phyloP scores from a whole-genome alignment of 2,797 vertebrate genomes.

The Notolepis coatsorum region DNA sequence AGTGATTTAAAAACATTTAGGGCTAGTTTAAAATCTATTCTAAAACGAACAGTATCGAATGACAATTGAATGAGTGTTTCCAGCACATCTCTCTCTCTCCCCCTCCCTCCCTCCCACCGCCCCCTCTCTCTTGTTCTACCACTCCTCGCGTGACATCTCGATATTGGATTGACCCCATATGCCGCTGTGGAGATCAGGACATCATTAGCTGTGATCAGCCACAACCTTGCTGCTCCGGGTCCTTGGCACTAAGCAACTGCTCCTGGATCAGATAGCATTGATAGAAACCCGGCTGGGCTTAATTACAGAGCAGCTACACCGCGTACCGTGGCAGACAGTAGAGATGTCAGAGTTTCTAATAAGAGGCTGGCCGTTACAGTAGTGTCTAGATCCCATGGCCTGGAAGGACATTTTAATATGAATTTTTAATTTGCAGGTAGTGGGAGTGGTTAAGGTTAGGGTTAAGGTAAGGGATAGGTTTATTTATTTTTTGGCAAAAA shows the following conservation, averaged over 20 bases:
- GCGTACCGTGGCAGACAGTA: slow-evolving; percentile 44
- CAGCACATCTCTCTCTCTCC: background rate
- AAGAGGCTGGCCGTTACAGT: slow-evolving; percentile 55
- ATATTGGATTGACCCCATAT: slow-evolving; percentile 74
- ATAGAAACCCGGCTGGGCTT: slow-evolving; percentile 60
- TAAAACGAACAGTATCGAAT: too few species aligned
- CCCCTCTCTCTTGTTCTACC: slow-evolving; percentile 6
- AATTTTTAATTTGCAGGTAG: too few species aligned
- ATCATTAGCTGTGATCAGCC: slow-evolving; percentile 70
- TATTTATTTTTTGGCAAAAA: too few species aligned
- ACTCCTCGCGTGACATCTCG: slow-evolving; percentile 49
- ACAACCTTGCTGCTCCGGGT: slow-evolving; percentile 60
- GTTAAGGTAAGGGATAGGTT: too few species aligned
- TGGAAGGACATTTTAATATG: too few species aligned
- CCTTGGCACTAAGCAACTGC: slow-evolving; percentile 47
- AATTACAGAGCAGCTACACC: slow-evolving; percentile 53
- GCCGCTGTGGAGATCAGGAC: slow-evolving; percentile 68
- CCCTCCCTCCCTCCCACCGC: slow-evolving; percentile 33
- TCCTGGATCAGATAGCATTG: slow-evolving; percentile 48
- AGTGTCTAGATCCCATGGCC: too few species aligned
- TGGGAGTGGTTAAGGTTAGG: too few species aligned
- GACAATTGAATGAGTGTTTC: too few species aligned
- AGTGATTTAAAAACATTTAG: too few species aligned
- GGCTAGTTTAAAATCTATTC: too few species aligned
- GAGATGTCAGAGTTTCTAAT: slow-evolving; percentile 61